A percentile compares a stretch with the other conserved stretches of the same genome.
Conservation (phyloP, 2,888 invertebrate genomes). For the Slavum lentiscoides region DNA sequence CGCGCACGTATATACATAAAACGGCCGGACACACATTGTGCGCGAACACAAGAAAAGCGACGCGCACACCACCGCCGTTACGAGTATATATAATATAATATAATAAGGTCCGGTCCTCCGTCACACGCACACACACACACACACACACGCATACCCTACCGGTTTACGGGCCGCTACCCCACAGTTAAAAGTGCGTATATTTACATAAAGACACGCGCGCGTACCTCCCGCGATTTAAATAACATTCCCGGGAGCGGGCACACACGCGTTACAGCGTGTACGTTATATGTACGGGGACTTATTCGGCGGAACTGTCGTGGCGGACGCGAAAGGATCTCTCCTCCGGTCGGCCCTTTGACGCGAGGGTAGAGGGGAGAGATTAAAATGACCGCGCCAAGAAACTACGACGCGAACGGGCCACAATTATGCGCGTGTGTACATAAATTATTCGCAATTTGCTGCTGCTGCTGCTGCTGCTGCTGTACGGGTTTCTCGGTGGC, state of each 20-base stretch:
- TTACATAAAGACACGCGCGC: slow-evolving; percentile 29
- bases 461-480: neutral
- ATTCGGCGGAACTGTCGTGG: too few relatives aligned
- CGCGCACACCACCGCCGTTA: neutral
- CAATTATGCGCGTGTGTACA: neutral
- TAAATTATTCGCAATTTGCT: slow-evolving; percentile 38
- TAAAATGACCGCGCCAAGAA: too few relatives aligned
- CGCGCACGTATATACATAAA: too few relatives aligned
- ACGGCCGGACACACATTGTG: slow-evolving; percentile 43
- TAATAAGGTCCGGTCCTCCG: slow-evolving; percentile 39
- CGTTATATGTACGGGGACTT: too few relatives aligned
- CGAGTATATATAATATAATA: too few relatives aligned
- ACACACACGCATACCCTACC: neutral
- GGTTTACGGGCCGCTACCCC: slow-evolving; percentile 11
- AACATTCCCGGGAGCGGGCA: slow-evolving; percentile 33
- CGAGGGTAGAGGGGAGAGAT: too few relatives aligned
- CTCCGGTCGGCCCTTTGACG: too few relatives aligned
- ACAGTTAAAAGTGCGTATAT: slow-evolving; percentile 2
- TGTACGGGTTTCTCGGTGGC: slow-evolving; percentile 17
- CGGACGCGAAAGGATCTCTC: too few relatives aligned
- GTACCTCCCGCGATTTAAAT: slow-evolving; percentile 44
- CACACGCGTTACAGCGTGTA: too few relatives aligned
- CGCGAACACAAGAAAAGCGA: slow-evolving; percentile 35
- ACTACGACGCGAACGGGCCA: too few relatives aligned
- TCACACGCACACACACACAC: neutral